These are phyloP conservation scores for Sebastes miniatus DNA, from an alignment of 2,797 vertebrate genomes.

Conservation along the genomic window DNA sequence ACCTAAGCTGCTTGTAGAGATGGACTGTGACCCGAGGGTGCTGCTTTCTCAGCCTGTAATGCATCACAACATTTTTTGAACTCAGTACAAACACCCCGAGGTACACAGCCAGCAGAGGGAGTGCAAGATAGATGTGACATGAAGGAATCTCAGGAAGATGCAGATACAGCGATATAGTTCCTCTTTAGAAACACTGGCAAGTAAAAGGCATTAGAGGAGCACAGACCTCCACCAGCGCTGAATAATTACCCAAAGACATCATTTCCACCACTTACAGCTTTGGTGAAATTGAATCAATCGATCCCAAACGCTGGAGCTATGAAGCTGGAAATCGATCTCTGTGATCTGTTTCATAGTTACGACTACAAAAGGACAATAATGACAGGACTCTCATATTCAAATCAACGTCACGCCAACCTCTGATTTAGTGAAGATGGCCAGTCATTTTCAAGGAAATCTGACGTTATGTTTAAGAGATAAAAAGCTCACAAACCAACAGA, in stretches of 20 bases:
- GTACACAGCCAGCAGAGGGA: not conserved
- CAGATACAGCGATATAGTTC: not conserved
- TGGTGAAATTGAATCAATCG: not conserved
- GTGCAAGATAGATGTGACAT: not conserved
- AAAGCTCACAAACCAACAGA: too few relatives aligned
- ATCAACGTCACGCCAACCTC: not conserved
- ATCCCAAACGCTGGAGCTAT: not conserved
- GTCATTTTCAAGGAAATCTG: not conserved
- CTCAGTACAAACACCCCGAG: constrained; percentile 1
- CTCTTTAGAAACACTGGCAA: not conserved
- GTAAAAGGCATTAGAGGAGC: not conserved
- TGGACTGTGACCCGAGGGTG: not conserved
- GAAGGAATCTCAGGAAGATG: not conserved
- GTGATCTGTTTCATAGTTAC: not conserved
- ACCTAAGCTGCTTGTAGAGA: not conserved
- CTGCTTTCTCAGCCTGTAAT: not conserved
- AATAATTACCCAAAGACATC: not conserved
- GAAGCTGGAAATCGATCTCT: not conserved
- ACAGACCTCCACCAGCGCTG: not conserved
- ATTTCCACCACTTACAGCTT: not conserved
- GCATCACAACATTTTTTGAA: not conserved
- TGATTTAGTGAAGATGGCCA: not conserved
- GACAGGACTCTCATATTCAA: not conserved
- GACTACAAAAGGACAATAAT: not conserved
- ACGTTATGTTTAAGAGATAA: too few relatives aligned